Evolutionary conservation across 2,888 invertebrate species (phyloP).

Genomic region (Melanchra persicariae): DNA sequence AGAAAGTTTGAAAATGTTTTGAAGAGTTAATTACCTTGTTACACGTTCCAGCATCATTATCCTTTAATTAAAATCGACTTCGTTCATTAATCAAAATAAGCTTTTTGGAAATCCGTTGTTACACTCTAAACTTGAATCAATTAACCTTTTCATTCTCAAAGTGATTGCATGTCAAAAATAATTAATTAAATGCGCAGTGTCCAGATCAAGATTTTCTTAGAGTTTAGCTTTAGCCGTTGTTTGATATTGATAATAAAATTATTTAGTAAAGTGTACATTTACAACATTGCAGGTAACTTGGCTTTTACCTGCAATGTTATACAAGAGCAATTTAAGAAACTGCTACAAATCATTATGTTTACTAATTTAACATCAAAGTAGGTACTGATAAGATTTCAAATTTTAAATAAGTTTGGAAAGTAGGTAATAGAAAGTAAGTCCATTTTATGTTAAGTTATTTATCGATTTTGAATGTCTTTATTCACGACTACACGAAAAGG

Average conservation of each 20-base stretch:
- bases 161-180: neutral
- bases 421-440: no score
- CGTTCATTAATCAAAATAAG: slow-evolving; percentile 32
- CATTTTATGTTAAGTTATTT: no score
- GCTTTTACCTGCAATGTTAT: no score
- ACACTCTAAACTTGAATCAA: neutral
- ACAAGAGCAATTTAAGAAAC: no score
- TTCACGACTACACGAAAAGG: neutral
- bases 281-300: no score
- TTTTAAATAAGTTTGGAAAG: no score
- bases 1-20: slow-evolving; percentile 15
- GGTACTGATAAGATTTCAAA: no score
- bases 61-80: slow-evolving; percentile 10
- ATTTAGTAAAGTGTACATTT: no score
- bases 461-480: no score
- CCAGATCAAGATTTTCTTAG: neutral
- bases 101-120: slow-evolving; percentile 3
- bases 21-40: slow-evolving; percentile 22
- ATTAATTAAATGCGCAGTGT: neutral
- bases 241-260: neutral
- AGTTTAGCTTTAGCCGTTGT: neutral
- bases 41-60: slow-evolving; percentile 12
- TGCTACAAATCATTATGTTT: no score
- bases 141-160: slow-evolving; percentile 7
- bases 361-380: no score